These are phyloP conservation scores for Nomada fucata DNA, from an alignment of 2,888 invertebrate genomes.

Conservation along the genomic window DNA sequence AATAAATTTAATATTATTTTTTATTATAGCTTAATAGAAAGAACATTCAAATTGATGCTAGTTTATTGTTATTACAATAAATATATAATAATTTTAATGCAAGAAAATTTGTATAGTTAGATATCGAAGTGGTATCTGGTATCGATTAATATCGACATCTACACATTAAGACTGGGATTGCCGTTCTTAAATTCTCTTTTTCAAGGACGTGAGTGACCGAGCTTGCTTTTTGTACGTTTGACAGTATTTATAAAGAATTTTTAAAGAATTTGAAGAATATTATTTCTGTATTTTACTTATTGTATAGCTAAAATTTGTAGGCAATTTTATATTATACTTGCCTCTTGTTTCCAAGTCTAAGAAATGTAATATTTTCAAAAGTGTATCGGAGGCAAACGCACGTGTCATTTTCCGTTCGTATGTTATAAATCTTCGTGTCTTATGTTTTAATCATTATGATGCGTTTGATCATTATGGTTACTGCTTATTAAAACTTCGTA, in stretches of 20 bases:
- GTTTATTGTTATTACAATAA: background rate
- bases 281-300: background rate
- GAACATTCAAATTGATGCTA: background rate
- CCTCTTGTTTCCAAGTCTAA: background rate
- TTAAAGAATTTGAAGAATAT: conserved; percentile 4
- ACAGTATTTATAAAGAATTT: conserved; percentile 50
- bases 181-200: conserved; percentile 46
- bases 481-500: background rate
- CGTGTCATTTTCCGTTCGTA: conserved; percentile 25
- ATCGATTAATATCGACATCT: conserved; percentile 42
- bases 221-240: conserved; percentile 32
- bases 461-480: background rate
- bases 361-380: background rate
- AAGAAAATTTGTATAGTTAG: background rate
- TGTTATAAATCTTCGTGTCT: background rate
- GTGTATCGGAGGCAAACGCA: conserved; percentile 10
- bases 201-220: conserved; percentile 25
- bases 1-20: background rate
- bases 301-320: background rate
- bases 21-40: background rate
- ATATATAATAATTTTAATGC: background rate
- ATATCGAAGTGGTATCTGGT: conserved; percentile 18
- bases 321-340: background rate
- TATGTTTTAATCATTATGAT: background rate
- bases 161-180: background rate